Evolutionary conservation across 2,797 vertebrate genomes (phyloP).

Genomic region (Xenops minutus): DNA sequence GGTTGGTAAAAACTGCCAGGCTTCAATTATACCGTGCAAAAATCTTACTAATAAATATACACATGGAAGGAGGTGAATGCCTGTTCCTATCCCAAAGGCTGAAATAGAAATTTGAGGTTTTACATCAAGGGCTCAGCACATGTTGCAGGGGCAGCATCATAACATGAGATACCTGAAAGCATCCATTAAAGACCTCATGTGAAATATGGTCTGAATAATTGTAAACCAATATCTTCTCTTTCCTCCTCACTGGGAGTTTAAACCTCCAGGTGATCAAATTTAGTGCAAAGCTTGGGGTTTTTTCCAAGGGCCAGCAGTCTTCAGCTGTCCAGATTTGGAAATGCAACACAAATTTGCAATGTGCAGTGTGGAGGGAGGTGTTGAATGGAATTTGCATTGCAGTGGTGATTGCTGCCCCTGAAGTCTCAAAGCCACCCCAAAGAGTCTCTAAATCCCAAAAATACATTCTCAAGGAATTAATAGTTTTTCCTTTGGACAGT

Average conservation of each 20-base stretch:
- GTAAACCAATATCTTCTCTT: not conserved
- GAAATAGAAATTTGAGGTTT: not conserved
- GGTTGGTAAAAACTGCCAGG: not conserved
- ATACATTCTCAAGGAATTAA: not conserved
- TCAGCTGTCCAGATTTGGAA: not conserved
- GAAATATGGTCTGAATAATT: not conserved
- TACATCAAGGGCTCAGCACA: not conserved
- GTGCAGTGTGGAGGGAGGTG: not conserved
- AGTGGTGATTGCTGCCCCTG: rapidly evolving
- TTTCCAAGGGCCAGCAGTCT: not conserved
- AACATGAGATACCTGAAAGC: slow-evolving; percentile 2
- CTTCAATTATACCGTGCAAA: not conserved
- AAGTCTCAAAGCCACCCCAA: not conserved
- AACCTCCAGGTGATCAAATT: not conserved
- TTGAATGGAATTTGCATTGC: not conserved
- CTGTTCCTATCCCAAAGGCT: not conserved
- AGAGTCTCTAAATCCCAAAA: not conserved
- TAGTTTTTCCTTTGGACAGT: not conserved
- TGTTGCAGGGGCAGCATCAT: not conserved
- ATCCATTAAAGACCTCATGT: not conserved
- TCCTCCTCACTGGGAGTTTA: not conserved
- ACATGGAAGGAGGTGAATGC: not conserved
- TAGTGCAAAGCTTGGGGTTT: not conserved
- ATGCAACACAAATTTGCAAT: not conserved
- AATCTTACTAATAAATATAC: slow-evolving; percentile 9